A percentile compares a stretch with the other conserved stretches of the same genome.
phyloP scores from a whole-genome alignment of 2,888 invertebrate genomes.

The Melitaea athalia region DNA sequence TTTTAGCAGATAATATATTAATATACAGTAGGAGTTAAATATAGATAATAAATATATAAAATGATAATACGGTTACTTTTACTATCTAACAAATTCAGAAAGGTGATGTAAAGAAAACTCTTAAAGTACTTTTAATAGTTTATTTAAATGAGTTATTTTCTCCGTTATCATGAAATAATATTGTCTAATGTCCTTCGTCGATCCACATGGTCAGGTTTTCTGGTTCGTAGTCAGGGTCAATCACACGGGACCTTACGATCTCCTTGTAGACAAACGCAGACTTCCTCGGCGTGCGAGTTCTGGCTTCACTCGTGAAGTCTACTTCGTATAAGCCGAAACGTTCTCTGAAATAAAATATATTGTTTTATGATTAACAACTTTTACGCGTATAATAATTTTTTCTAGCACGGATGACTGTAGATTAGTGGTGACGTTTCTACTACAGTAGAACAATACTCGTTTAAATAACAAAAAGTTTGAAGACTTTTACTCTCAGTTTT shows the following conservation, averaged over 20 bases:
- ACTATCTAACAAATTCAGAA: too few species aligned
- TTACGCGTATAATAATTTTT: too few species aligned
- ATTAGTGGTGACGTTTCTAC: too few species aligned
- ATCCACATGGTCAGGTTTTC: slow-evolving; percentile 58
- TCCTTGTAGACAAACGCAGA: slow-evolving; percentile 82
- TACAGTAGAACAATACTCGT: too few species aligned
- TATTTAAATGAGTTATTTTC: background rate
- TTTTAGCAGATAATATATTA: too few species aligned
- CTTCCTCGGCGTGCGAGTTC: slow-evolving; percentile 84
- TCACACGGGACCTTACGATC: slow-evolving; percentile 67
- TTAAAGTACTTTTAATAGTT: background rate
- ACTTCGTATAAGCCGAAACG: slow-evolving; percentile 87
- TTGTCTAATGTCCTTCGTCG: slow-evolving; percentile 28
- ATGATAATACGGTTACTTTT: too few species aligned
- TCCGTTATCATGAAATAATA: background rate
- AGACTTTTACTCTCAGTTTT: too few species aligned
- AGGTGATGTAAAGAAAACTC: background rate
- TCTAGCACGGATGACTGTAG: too few species aligned
- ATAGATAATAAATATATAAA: too few species aligned
- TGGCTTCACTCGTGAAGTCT: slow-evolving; percentile 83
- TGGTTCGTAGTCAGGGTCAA: slow-evolving; percentile 60
- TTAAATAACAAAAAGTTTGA: too few species aligned
- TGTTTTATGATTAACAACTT: background rate
- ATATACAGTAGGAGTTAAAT: too few species aligned
- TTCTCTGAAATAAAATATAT: slow-evolving; percentile 69